Percentiles rank a stretch among this genome's conserved stretches.
Conservation (phyloP, 2,797 vertebrate genomes). For the Helicolenus hilgendorfi region DNA sequence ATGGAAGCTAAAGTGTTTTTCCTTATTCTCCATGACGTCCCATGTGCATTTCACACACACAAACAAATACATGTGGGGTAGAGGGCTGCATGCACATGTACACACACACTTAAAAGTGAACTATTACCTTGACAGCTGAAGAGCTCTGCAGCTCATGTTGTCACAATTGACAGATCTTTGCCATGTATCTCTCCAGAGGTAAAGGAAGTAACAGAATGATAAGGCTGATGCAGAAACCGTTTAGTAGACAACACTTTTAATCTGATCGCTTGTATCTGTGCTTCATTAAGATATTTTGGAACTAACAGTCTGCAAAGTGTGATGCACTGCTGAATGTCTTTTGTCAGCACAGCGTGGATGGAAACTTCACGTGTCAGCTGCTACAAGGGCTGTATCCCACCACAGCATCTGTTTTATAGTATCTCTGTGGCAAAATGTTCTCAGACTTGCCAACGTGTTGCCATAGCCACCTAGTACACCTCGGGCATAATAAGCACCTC, state of each 20-base stretch:
- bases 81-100: background rate
- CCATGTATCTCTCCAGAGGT: background rate
- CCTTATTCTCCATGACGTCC: constrained; percentile 24
- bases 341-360: constrained; percentile 40
- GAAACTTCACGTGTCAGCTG: constrained; percentile 65
- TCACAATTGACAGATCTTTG: background rate
- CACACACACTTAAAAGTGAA: background rate
- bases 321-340: constrained; percentile 24
- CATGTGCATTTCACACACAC: constrained; percentile 45
- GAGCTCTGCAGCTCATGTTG: background rate
- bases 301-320: background rate
- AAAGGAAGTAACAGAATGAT: background rate
- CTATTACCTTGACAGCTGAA: background rate
- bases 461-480: constrained; percentile 59
- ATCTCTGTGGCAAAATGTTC: constrained; percentile 49
- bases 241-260: background rate
- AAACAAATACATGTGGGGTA: constrained; percentile 38
- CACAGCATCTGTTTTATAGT: constrained; percentile 74
- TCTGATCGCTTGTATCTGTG: constrained; percentile 10
- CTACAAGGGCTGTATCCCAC: constrained; percentile 51
- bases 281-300: constrained; percentile 36
- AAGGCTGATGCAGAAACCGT: background rate
- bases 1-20: constrained; percentile 78
- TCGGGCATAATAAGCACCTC: constrained; percentile 41
- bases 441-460: constrained; percentile 50